Conservation (phyloP, 2,113 vertebrate genomes). For the Mus spicilegus region DNA sequence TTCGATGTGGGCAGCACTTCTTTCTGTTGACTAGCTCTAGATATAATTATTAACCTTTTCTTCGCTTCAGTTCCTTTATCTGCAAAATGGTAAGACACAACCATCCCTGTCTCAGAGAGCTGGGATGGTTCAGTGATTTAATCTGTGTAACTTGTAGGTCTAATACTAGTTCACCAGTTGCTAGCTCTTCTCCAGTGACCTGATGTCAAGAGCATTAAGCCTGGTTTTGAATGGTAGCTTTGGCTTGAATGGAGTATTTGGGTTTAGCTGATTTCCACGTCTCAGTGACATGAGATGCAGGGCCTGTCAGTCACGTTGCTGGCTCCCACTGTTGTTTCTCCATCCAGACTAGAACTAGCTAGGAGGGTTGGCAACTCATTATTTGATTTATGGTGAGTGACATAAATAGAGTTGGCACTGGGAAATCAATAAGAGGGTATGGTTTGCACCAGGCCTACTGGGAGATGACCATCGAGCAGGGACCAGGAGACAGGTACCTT, state of each 20-base stretch:
- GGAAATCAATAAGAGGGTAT: not conserved
- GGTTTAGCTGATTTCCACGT: not conserved
- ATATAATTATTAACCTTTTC: not conserved
- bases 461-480: not conserved
- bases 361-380: not conserved
- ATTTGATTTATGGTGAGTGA: constrained; percentile 31
- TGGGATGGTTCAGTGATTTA: not conserved
- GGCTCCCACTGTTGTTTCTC: not conserved
- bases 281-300: not conserved
- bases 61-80: not conserved
- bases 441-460: rapidly evolving
- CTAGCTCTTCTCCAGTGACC: not conserved
- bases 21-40: not conserved
- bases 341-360: constrained; percentile 2
- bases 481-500: not conserved
- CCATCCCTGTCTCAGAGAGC: not conserved
- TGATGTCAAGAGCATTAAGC: not conserved
- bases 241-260: not conserved
- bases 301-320: not conserved
- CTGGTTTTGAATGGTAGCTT: constrained; percentile 3
- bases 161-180: not conserved
- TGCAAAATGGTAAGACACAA: not conserved
- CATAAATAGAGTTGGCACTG: not conserved
- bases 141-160: not conserved
- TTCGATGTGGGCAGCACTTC: not conserved